Evolutionary conservation across 1,140 invertebrate genomes (phyloP), one percentile per base, ranked within the genome.

Genomic region (Vollenhovia emeryi): DNA sequence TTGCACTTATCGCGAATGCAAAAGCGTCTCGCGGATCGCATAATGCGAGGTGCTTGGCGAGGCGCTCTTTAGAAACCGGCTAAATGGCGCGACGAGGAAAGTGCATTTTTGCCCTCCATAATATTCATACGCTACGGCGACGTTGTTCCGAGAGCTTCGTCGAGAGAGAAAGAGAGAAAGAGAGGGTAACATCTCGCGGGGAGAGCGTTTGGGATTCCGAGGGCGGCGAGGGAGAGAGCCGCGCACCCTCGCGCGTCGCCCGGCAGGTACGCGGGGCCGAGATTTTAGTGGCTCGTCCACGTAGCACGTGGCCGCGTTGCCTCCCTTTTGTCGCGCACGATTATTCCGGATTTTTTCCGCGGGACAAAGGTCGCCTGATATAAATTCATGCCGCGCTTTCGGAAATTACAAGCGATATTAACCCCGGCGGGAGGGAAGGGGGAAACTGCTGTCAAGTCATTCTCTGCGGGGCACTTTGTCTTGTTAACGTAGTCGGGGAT

Each of bases 371-470:
- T 48, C 9, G 24, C 9, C 59, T 74, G 30, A 84, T 84, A 88
- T 86, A 88, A 86, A 89, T 88, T 89, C 78, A 79, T 30, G 69
- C 21, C 33, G 43, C 21, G 45, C 57, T 40, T 52, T 48, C 43
- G 71, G 71, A 88, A 89, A 88, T 89, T 88, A 88, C 55, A 71
- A 55, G 45, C 45, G n/a, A 68, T 74, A 60, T 80, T 69, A 57
- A 55, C 21, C 15, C 11, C 27, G 15, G 15, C 27, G n/a, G 71
- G 40, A 24, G 6, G 21, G 4, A 7, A 66, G 2, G 15, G 13
- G 27, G 13, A 40, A 40, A 82, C 45, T 40, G 52, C 36, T 45
- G 55, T 40, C 69, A 50, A 33, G 57, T 78, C 50, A 40, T 9
- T 27, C 40, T 50, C 43, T 4, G 24, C 18, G 45, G 66, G 24